Evolutionary conservation across 2,797 vertebrate species (phyloP), one percentile per base, ranked within the genome.

Genomic region (Otolemur crassicaudatus): DNA sequence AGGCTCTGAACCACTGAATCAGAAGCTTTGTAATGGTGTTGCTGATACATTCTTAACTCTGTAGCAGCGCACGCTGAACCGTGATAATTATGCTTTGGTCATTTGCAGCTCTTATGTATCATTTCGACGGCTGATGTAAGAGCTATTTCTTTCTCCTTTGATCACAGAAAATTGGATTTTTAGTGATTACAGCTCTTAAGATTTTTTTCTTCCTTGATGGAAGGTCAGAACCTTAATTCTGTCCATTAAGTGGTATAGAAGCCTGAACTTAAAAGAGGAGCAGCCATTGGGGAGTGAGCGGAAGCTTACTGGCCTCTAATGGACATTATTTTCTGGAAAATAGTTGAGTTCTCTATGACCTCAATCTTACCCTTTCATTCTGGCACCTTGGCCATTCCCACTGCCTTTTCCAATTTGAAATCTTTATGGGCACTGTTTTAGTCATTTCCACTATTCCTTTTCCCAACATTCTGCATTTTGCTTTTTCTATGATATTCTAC

Each of bases 131-230:
- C 29, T 93, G 34, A n/a, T 79, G 0, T 82, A 96, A 95, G 84
- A 96, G 5, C 29, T 76, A 31, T 94, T 60, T 29, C 27, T 96
- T 97, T 96, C 31, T 31, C 5, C 61, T 97, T 81, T 89, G 29
- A 91, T 79, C 49, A 93, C 1, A 94, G 37, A 46, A 94, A 77
- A 14, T 0, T 83, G 34, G 72, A 70, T 87, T 97, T 92, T 97
- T 88, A 43, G 14, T 56, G 20, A 37, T 60, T n/a, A 25, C 4
- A 72, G 8, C 86, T 31, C 43, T 84, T 87, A 94, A 94, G 77
- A 0, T 40, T 53, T 53, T 4, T 43, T 56, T 65, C 49, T 73
- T 80, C 69, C 88, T 53, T 90, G 37, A 0, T 87, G 89, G 89
- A 83, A 81, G 2, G 25, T 89, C 14, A 25, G 40, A 92, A 40